phyloP scores from a whole-genome alignment of 2,113 vertebrate species.

The Rhinolophus sinicus region DNA sequence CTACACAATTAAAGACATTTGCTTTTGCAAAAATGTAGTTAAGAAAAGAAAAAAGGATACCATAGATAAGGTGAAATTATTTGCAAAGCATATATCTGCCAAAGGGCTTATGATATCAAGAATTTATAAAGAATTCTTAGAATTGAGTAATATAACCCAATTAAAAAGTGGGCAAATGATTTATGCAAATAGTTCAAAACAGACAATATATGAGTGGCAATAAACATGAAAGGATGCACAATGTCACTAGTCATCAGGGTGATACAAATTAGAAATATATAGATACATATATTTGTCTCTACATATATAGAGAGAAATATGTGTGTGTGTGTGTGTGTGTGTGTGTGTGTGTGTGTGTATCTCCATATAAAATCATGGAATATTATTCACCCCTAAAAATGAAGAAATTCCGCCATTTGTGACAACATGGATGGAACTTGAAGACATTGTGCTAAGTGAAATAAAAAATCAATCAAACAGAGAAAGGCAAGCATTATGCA shows the following conservation, averaged over 20 bases:
- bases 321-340: no score
- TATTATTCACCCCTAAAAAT: not conserved
- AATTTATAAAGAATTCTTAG: not conserved
- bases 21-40: not conserved
- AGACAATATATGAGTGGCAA: not conserved
- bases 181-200: not conserved
- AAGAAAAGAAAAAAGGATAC: not conserved
- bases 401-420: not conserved
- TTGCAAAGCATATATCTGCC: not conserved
- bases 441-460: not conserved
- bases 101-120: not conserved
- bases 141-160: not conserved
- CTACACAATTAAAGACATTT: not conserved
- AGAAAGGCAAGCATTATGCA: not conserved
- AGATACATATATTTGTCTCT: no score
- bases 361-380: no score
- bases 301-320: no score
- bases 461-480: not conserved
- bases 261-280: no score
- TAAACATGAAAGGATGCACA: not conserved
- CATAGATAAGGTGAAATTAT: not conserved
- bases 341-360: no score
- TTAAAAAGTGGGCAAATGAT: not conserved
- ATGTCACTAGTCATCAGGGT: not conserved
- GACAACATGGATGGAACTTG: not conserved